Conservation (phyloP, 1,140 invertebrate genomes). For the Asobara japonica region DNA sequence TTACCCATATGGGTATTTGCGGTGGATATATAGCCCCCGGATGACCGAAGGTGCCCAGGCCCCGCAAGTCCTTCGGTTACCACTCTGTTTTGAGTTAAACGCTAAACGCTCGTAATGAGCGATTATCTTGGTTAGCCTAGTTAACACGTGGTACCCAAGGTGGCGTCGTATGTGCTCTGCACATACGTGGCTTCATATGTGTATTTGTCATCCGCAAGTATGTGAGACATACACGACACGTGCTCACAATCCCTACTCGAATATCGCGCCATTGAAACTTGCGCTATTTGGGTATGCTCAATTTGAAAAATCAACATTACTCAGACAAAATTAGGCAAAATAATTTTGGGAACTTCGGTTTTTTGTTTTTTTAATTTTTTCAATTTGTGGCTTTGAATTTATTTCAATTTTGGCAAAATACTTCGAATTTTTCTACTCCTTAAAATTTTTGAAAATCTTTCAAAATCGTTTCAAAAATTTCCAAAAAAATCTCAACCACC, state of each 20-base stretch:
- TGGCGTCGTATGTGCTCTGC: conserved; percentile 46
- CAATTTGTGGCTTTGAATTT: too few species aligned
- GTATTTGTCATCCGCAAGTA: conserved; percentile 16
- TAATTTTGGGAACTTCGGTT: too few species aligned
- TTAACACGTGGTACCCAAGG: conserved; percentile 61
- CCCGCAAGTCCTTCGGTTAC: conserved; percentile 18
- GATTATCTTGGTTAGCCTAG: conserved; percentile 64
- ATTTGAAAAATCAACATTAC: not conserved
- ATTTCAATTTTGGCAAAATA: too few species aligned
- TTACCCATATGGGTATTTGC: conserved; percentile 1
- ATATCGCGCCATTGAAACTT: not conserved
- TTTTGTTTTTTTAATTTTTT: too few species aligned
- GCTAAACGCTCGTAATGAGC: conserved; percentile 64
- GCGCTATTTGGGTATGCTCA: not conserved
- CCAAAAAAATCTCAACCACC: too few species aligned
- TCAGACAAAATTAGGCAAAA: not conserved
- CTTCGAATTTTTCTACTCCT: too few species aligned
- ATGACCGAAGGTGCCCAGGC: not conserved
- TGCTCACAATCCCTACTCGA: not conserved
- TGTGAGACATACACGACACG: conserved; percentile 4
- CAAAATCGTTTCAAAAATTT: too few species aligned
- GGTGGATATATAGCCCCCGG: conserved; percentile 10
- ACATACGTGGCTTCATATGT: conserved; percentile 16
- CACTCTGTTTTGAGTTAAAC: conserved; percentile 31
- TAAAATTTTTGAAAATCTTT: too few species aligned